Conservation (phyloP, 2,888 invertebrate species). For the Mellilla xanthometata region DNA sequence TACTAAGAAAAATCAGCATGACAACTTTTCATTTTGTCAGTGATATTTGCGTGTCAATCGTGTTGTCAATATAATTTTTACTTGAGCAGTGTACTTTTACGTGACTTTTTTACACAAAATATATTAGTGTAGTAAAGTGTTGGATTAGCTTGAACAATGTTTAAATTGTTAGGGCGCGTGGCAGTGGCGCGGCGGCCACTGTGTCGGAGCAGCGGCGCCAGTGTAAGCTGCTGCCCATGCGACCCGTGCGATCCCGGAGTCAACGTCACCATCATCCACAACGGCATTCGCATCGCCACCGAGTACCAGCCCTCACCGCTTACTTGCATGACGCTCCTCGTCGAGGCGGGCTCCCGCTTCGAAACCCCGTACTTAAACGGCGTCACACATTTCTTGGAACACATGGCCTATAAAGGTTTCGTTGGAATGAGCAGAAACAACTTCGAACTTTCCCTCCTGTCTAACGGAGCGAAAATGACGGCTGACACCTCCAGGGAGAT, state of each 20-base stretch:
- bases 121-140: no score
- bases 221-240: constrained; percentile 5
- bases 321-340: constrained; percentile 48
- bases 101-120: no score
- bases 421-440: constrained; percentile 27
- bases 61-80: no score
- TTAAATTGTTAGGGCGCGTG: no score
- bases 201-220: background rate
- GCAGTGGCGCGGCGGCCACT: no score
- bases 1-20: no score
- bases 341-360: constrained; percentile 57
- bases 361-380: constrained; percentile 57
- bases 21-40: no score
- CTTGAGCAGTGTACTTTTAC: no score
- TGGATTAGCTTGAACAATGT: no score
- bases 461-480: constrained; percentile 42
- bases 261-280: constrained; percentile 39
- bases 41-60: no score
- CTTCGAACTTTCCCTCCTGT: constrained; percentile 36
- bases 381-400: constrained; percentile 63
- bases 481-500: constrained; percentile 54
- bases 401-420: constrained; percentile 59
- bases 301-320: constrained; percentile 43
- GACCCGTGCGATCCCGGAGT: constrained; percentile 22
- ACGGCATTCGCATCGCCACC: constrained; percentile 57